Evolutionary conservation across 1,140 invertebrate genomes (phyloP).

Genomic region (Cydia amplana): DNA sequence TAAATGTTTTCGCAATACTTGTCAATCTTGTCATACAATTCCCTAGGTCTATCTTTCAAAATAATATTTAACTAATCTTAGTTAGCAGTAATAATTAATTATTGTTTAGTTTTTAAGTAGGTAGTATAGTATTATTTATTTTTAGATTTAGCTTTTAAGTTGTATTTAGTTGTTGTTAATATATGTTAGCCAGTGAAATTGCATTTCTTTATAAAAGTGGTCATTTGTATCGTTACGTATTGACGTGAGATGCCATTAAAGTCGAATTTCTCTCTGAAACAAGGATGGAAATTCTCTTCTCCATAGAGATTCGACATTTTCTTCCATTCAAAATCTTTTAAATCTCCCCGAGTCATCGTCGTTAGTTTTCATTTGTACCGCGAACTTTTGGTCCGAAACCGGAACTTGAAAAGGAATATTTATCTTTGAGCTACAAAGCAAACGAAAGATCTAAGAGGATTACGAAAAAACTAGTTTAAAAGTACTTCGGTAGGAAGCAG

Average conservation of each 20-base stretch:
- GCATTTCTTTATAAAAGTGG: no score
- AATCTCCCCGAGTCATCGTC: slow-evolving; percentile 3
- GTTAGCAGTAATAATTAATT: no score
- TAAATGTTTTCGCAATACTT: no score
- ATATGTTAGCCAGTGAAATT: no score
- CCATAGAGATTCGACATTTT: background rate
- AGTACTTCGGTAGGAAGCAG: background rate
- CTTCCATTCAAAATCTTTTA: slow-evolving; percentile 22
- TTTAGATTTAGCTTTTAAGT: no score
- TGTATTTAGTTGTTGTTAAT: no score
- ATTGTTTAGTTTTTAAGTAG: no score
- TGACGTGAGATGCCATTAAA: background rate
- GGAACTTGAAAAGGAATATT: slow-evolving; percentile 22
- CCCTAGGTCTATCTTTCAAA: no score
- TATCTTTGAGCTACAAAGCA: slow-evolving; percentile 27
- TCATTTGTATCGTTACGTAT: no score
- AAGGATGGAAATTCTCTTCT: background rate
- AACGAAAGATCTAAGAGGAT: slow-evolving; percentile 18
- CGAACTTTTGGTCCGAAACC: background rate
- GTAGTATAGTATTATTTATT: no score
- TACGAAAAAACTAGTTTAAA: slow-evolving; percentile 7
- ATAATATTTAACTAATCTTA: no score
- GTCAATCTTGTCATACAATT: no score
- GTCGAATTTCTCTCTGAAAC: background rate
- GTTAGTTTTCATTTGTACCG: slow-evolving; percentile 27